Percentiles rank a stretch among this genome's conserved stretches.
phyloP scores from a whole-genome alignment of 2,113 vertebrate genomes.

The Cyanoramphus novaezelandiae region DNA sequence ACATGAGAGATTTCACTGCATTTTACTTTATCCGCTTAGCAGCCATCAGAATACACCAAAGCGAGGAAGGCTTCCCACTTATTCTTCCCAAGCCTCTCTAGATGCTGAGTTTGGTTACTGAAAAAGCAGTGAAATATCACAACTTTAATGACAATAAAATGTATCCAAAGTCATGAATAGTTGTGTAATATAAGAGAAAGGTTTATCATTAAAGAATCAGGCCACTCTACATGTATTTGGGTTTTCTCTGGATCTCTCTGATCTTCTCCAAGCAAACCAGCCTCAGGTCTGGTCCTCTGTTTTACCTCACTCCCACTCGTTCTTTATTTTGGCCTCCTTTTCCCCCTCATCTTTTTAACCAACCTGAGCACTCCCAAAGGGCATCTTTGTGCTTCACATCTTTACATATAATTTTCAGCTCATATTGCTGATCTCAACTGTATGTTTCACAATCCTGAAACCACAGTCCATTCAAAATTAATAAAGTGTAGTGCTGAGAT shows the following conservation, averaged over 20 bases:
- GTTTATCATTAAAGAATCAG: neutral
- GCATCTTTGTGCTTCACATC: neutral
- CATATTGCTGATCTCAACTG: accelerated
- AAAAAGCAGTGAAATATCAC: neutral
- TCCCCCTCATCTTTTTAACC: neutral
- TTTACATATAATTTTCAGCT: neutral
- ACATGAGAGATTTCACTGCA: neutral
- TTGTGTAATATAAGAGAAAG: neutral
- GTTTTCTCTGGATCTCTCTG: neutral
- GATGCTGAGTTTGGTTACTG: neutral
- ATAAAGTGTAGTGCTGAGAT: neutral
- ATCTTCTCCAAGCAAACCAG: neutral
- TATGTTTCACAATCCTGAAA: neutral
- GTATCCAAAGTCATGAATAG: neutral
- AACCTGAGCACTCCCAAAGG: neutral
- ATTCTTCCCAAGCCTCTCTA: neutral
- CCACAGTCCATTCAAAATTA: neutral
- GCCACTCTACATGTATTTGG: neutral
- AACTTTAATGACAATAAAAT: neutral
- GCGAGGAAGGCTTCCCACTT: neutral
- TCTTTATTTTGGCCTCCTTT: neutral
- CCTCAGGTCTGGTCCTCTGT: neutral
- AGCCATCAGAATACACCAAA: neutral
- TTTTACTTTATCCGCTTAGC: neutral
- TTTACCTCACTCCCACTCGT: neutral